Conservation (phyloP, 2,797 vertebrate species). For the Anomalospiza imberbis region DNA sequence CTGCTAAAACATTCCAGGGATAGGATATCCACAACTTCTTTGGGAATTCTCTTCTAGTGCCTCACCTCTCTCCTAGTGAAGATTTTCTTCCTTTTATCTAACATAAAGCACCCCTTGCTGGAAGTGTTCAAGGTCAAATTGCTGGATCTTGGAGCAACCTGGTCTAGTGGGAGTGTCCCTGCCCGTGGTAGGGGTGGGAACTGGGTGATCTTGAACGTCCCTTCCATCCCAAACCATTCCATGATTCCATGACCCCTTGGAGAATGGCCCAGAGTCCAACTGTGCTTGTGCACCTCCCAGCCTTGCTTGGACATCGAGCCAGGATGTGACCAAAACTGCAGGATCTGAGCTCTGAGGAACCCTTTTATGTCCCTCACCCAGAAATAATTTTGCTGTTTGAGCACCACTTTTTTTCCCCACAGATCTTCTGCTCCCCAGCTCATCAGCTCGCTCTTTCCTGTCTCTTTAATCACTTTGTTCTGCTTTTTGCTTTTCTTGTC, state of each 20-base stretch:
- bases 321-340: background rate
- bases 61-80: background rate
- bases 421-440: background rate
- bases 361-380: background rate
- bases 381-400: background rate
- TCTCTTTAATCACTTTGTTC: background rate
- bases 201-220: rapidly evolving
- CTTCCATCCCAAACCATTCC: background rate
- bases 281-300: rapidly evolving
- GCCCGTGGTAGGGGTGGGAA: background rate
- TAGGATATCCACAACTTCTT: background rate
- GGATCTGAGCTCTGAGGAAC: background rate
- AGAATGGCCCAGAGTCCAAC: background rate
- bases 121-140: no score
- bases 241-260: background rate
- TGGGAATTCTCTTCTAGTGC: background rate
- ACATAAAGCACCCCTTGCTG: background rate
- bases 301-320: rapidly evolving
- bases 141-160: background rate
- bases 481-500: background rate
- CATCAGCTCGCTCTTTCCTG: background rate
- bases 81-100: background rate
- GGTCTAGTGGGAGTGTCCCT: background rate
- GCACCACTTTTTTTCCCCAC: background rate
- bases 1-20: background rate